These are phyloP conservation scores for Ptychoptera contaminata DNA, from an alignment of 2,888 invertebrate species.

Conservation along the genomic window DNA sequence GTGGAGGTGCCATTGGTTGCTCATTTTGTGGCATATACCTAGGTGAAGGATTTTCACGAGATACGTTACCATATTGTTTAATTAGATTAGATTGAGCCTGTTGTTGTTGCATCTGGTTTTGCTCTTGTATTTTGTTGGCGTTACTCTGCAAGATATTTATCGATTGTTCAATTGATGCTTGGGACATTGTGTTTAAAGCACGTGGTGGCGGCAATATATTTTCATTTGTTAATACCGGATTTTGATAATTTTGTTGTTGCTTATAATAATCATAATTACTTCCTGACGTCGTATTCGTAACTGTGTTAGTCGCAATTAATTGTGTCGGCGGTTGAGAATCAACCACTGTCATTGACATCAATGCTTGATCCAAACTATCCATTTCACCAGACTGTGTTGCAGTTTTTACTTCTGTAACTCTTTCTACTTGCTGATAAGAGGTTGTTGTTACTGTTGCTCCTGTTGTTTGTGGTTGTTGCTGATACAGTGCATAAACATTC, in stretches of 20 bases:
- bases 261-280: no score
- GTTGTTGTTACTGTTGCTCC: neutral
- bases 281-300: no score
- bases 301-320: no score
- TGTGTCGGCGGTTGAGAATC: slow-evolving; percentile 2
- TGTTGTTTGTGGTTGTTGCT: neutral
- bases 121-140: no score
- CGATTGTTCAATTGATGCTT: no score
- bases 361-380: slow-evolving; percentile 7
- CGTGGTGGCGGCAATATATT: slow-evolving; percentile 1
- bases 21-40: slow-evolving; percentile 2
- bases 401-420: neutral
- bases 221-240: neutral
- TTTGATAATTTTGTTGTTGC: no score
- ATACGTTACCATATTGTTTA: neutral
- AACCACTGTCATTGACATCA: slow-evolving; percentile 2
- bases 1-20: neutral
- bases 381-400: neutral
- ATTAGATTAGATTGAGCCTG: neutral
- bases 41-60: neutral
- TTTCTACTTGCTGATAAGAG: neutral
- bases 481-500: neutral
- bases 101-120: neutral
- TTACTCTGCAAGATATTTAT: no score
- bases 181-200: neutral